These are phyloP conservation scores for Gallinago jamesoni DNA, from an alignment of 2,113 vertebrate species.

Conservation along the genomic window DNA sequence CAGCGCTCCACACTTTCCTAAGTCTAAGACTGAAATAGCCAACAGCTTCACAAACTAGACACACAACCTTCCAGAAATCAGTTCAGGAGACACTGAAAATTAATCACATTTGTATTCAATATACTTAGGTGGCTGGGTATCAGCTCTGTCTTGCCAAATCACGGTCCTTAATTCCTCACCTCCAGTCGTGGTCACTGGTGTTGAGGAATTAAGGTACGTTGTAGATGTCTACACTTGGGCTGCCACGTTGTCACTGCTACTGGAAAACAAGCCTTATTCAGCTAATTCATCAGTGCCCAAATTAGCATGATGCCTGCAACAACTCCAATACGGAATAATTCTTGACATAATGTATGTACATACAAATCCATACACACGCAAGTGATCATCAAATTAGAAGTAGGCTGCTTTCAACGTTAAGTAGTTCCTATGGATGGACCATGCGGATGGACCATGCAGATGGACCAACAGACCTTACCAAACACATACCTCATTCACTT, in stretches of 20 bases:
- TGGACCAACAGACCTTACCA: not conserved
- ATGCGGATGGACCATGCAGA: not conserved
- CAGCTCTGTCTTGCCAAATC: not conserved
- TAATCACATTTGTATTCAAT: not conserved
- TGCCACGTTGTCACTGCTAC: not conserved
- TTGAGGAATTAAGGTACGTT: no score
- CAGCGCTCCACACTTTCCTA: not conserved
- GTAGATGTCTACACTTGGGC: not conserved
- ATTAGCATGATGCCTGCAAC: not conserved
- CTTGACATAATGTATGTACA: not conserved
- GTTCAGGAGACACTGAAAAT: not conserved
- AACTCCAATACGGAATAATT: not conserved
- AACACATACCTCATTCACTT: not conserved
- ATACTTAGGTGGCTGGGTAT: not conserved
- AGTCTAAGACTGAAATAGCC: not conserved
- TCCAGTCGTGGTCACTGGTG: not conserved
- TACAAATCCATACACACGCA: not conserved
- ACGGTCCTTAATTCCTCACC: not conserved
- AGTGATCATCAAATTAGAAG: not conserved
- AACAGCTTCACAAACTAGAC: not conserved
- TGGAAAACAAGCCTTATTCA: not conserved
- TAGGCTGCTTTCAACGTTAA: not conserved
- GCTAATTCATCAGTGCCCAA: not conserved
- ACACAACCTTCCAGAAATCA: not conserved
- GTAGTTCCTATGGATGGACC: not conserved